Base-by-base conservation (phyloP, 2,888 invertebrate genomes). In the Xanthia icteritia region DNA sequence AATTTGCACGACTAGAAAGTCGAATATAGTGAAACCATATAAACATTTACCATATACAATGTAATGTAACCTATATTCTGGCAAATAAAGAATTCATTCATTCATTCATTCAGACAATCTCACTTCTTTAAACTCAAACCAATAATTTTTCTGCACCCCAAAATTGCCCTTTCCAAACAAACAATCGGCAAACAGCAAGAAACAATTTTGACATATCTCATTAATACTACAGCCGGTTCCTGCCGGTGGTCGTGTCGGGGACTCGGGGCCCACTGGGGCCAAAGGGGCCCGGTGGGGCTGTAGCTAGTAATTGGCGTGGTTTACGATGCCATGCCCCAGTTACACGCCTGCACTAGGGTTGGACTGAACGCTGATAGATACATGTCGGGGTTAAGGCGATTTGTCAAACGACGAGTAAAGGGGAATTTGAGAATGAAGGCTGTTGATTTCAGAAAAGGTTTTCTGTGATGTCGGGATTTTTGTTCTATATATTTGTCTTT, bases 291-390 rank as follows among this genome's bases (percentile, higher is more conserved):
- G 61, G 6, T 65, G 89, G 90, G 85, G 81, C 77, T 77, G 86
- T 87, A 85, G 72, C 79, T 85, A 84, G 91, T 92, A 91, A 92
- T 92, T 92, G 91, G 90, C 85, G 85, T 88, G 90, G 87, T 92
- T 92, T 92, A 91, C 90, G 91, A 90, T 48, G 70, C 78, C 66
- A 66, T 82, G 76, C 76, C 77, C 42, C 77, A 54, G 76, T 66
- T 68, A 66, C 69, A 78, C 76, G 66, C 51, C 65, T 42, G 20
- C 56, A 39, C 58, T 45, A 65, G 74, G 77, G 72, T 67, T 73
- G 48, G 42, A 77, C 61, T 56, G 74, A 67, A 75, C 61, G 67
- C 76, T 83, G 86, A 79, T 78, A 77, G 81, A 86, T 75, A 86
- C 75, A 73, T 78, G 78, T 70, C 74, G 73, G 86, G 77, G 77